Evolutionary conservation across 1,140 invertebrate genomes (phyloP).

Genomic region (Euwallacea fornicatus): DNA sequence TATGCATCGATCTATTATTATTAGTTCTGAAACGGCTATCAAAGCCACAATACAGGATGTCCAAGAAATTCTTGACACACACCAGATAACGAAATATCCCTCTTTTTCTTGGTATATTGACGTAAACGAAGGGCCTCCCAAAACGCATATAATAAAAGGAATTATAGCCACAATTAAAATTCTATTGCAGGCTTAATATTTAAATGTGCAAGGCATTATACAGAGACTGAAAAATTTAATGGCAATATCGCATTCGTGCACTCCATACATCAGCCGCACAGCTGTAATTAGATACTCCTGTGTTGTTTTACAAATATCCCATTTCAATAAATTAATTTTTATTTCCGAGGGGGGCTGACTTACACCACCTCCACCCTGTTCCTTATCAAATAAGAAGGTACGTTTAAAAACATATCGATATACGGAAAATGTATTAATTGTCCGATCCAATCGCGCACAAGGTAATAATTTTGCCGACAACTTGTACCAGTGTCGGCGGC

Average conservation of each 20-base stretch:
- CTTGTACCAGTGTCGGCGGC: constrained; percentile 7
- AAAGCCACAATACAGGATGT: background rate
- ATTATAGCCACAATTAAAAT: constrained; percentile 7
- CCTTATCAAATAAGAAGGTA: too few relatives aligned
- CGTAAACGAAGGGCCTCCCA: background rate
- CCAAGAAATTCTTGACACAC: background rate
- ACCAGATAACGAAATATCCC: constrained; percentile 1
- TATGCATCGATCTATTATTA: background rate
- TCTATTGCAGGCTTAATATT: constrained; percentile 3
- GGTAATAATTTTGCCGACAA: constrained; percentile 16
- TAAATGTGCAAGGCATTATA: background rate
- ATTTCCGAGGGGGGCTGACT: background rate
- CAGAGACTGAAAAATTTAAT: constrained; percentile 1
- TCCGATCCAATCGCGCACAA: constrained; percentile 8
- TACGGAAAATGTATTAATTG: constrained; percentile 14
- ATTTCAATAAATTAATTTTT: background rate
- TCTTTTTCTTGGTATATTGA: background rate
- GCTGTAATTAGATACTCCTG: background rate
- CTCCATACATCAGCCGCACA: background rate
- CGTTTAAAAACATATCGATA: background rate
- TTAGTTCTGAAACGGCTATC: background rate
- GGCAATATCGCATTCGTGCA: constrained; percentile 3
- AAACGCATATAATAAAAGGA: background rate
- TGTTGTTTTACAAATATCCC: background rate
- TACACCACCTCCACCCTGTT: too few relatives aligned